Evolutionary conservation across 2,888 invertebrate genomes (phyloP).

Genomic region (Archips xylosteana): DNA sequence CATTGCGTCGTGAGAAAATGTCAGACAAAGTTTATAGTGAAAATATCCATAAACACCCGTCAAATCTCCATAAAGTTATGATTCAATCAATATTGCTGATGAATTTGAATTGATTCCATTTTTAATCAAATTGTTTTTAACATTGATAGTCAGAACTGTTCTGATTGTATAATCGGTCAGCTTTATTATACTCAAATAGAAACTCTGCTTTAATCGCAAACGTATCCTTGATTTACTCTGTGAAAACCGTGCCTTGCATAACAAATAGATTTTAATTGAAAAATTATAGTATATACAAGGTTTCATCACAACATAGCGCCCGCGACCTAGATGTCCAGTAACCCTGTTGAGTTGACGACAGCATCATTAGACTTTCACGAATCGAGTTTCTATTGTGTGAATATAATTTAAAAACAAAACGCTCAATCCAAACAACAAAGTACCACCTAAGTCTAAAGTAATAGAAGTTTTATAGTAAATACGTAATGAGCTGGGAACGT

Average conservation of each 20-base stretch:
- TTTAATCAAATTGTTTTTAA: slow-evolving; percentile 17
- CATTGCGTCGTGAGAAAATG: slow-evolving; percentile 27
- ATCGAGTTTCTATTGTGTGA: slow-evolving; percentile 44
- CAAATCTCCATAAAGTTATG: slow-evolving; percentile 22
- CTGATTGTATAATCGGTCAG: slow-evolving; percentile 12
- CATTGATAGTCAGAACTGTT: slow-evolving; percentile 10
- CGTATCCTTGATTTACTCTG: slow-evolving; percentile 34
- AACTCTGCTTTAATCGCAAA: slow-evolving; percentile 16
- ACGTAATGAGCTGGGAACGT: slow-evolving; percentile 81
- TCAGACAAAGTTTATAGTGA: slow-evolving; percentile 18
- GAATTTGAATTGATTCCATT: background rate
- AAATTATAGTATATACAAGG: slow-evolving; percentile 41
- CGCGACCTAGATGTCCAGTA: slow-evolving; percentile 41
- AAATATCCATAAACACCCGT: slow-evolving; percentile 20
- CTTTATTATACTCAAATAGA: slow-evolving; percentile 3
- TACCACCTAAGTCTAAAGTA: slow-evolving; percentile 59
- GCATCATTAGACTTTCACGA: slow-evolving; percentile 44
- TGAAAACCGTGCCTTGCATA: slow-evolving; percentile 40
- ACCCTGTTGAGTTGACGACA: slow-evolving; percentile 33
- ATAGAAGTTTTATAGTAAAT: slow-evolving; percentile 76
- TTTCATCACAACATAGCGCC: slow-evolving; percentile 32
- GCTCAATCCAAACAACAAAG: slow-evolving; percentile 53
- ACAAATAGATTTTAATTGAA: slow-evolving; percentile 40
- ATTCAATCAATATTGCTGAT: slow-evolving; percentile 20
- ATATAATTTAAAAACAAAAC: slow-evolving; percentile 49